phyloP scores from a whole-genome alignment of 2,113 vertebrate genomes.

The Dicerorhinus sumatrensis region DNA sequence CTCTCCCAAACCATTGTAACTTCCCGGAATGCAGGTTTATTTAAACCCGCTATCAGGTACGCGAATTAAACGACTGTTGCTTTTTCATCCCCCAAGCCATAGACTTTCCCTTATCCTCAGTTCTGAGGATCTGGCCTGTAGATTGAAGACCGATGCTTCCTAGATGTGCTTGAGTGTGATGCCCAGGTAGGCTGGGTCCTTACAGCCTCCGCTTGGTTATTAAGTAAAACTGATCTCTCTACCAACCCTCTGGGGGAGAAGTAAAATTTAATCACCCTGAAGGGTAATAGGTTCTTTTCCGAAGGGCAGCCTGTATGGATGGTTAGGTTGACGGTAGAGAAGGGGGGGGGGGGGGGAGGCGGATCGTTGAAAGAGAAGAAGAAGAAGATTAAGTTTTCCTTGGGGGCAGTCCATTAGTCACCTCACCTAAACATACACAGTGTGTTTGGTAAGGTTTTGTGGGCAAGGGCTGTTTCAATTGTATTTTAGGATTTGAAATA shows the following conservation, averaged over 20 bases:
- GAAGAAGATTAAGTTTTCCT: not conserved
- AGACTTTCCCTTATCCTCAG: not conserved
- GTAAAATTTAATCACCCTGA: not conserved
- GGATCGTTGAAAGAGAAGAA: not conserved
- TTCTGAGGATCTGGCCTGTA: not conserved
- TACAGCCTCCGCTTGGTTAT: not conserved
- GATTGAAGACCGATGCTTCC: not conserved
- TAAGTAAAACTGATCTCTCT: not conserved
- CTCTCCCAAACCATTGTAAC: not conserved
- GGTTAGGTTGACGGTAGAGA: not conserved
- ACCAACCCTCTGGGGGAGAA: not conserved
- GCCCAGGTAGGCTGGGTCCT: not conserved
- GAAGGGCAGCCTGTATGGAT: not conserved
- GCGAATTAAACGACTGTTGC: not conserved
- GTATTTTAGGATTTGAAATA: not conserved
- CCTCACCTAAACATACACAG: not conserved
- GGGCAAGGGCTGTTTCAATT: not conserved
- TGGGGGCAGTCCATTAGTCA: not conserved
- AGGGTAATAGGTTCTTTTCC: not conserved
- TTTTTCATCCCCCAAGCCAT: not conserved
- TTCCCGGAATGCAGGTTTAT: not conserved
- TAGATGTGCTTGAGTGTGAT: not conserved
- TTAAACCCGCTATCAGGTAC: not conserved
- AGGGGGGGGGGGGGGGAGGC: rapidly evolving
- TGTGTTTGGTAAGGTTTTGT: not conserved